Percentiles rank a stretch among this genome's conserved stretches.
phyloP scores from a whole-genome alignment of 1,140 invertebrate genomes.

The Theocolax elegans region DNA sequence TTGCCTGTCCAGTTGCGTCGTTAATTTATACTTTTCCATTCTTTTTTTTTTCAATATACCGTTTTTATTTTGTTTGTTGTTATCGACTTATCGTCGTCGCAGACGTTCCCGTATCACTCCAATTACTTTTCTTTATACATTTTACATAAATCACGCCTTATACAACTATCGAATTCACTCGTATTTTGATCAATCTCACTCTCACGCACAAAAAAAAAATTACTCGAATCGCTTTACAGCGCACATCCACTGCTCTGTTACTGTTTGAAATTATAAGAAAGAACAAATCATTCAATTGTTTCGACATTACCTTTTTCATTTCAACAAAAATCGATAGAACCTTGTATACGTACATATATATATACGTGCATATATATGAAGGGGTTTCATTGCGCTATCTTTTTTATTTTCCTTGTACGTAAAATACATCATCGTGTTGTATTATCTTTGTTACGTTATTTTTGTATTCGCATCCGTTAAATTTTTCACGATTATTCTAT shows the following conservation, averaged over 20 bases:
- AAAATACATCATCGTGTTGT: neutral
- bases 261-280: neutral
- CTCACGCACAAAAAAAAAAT: constrained; percentile 18
- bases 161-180: constrained; percentile 33
- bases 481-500: constrained; percentile 6
- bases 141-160: constrained; percentile 40
- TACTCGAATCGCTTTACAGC: constrained; percentile 12
- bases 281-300: neutral
- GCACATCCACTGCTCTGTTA: no score
- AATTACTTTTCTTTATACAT: constrained; percentile 33
- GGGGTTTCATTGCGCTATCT: constrained; percentile 33
- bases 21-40: constrained; percentile 23
- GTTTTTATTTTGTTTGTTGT: constrained; percentile 25
- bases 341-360: no score
- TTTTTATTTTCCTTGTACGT: constrained; percentile 6
- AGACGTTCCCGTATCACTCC: constrained; percentile 34
- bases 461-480: neutral
- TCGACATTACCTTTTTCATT: neutral
- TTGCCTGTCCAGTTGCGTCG: constrained; percentile 33
- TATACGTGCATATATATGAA: constrained; percentile 22
- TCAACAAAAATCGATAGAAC: constrained; percentile 10
- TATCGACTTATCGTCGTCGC: constrained; percentile 36
- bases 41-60: constrained; percentile 26
- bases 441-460: no score
- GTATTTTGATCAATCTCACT: constrained; percentile 30